Base-by-base conservation (phyloP, 2,888 invertebrate species). In the Latrodectus hesperus region DNA sequence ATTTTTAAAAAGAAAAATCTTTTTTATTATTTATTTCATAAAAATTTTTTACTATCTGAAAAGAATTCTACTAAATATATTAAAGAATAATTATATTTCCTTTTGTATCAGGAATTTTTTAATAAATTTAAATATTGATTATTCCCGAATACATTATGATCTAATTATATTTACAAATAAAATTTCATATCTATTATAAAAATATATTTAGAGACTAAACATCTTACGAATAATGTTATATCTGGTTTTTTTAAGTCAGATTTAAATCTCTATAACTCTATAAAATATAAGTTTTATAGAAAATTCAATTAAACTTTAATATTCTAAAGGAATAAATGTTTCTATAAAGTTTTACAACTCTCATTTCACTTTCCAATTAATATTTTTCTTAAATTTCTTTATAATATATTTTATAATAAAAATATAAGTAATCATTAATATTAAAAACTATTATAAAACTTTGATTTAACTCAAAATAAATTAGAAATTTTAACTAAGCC, bases 31-130 rank as follows among this genome's bases (percentile, higher is more conserved):
- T 60, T 51, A 14, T 49, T n/a, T 49, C 10, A 9, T 26, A 68
- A 55, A 53, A 73, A 17, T 60, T 10, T 3, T 55, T 49, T 11
- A 53, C 10, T 55, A 53, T n/a, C n/a, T 73, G 73, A 65, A 81
- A 81, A 76, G 64, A 49, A 12, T 0, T 3, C 1, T 11, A 5
- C 51, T 49, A 68, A 76, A 10, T 71, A n/a, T 11, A 38, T 14
- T 12, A 67, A 55, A 74, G 79, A 70, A 76, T 22, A 70, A 14
- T 53, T 64, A 14, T 0, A 51, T 22, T 95, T 95, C 94, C 94
- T 95, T 95, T 94, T 94, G 95, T 95, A 95, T 95, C 94, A 95
- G 94, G 94, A 94, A 94, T 94, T 93, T 94, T 93, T 93, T n/a
- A 95, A 90, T 92, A 91, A n/a, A 16, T 10, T 90, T 91, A 91